Conservation (phyloP, 2,113 vertebrate genomes). For the Clarias macrocephalus region DNA sequence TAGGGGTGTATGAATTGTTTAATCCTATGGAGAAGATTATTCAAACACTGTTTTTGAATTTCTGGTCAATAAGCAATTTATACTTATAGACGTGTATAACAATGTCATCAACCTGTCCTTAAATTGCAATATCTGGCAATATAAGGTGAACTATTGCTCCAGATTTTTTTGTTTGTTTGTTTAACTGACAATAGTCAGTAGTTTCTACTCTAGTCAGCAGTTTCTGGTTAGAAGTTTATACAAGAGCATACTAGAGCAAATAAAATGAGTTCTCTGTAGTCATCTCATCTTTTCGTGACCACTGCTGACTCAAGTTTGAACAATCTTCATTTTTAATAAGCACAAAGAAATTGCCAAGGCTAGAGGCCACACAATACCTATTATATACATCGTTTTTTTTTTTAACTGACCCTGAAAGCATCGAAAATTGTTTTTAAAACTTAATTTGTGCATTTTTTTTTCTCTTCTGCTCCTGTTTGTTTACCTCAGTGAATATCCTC, state of each 20-base stretch:
- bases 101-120: not conserved
- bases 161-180: no score
- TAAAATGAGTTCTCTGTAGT: not conserved
- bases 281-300: not conserved
- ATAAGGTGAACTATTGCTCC: not conserved
- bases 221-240: not conserved
- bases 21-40: no score
- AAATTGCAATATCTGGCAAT: not conserved
- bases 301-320: slow-evolving; percentile 3
- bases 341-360: not conserved
- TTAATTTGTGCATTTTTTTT: not conserved
- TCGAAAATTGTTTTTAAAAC: not conserved
- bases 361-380: not conserved
- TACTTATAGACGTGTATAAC: not conserved
- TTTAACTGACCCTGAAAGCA: not conserved
- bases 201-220: not conserved
- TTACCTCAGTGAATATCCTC: not conserved
- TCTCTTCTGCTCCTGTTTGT: not conserved
- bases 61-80: not conserved
- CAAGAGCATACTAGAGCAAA: not conserved
- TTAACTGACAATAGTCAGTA: not conserved
- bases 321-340: not conserved
- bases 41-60: not conserved
- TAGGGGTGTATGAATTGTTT: no score
- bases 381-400: no score